Percentiles rank a stretch among this genome's conserved stretches.
Conservation (phyloP, 2,113 vertebrate species). For the Pangasianodon hypophthalmus region DNA sequence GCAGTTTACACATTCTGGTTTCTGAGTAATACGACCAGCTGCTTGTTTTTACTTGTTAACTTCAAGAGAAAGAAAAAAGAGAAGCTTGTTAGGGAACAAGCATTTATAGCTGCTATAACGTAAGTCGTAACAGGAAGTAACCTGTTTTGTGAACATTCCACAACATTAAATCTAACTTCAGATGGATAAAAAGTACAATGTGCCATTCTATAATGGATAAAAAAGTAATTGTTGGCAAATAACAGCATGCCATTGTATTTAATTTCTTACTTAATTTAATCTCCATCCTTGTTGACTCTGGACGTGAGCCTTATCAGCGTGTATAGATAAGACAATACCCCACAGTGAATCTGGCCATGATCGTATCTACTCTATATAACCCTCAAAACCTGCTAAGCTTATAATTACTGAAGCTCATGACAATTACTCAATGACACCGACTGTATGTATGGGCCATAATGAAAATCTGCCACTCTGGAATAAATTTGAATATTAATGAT, state of each 20-base stretch:
- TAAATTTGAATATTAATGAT: constrained; percentile 40
- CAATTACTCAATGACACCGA: constrained; percentile 27
- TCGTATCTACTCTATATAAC: constrained; percentile 20
- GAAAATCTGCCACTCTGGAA: constrained; percentile 23
- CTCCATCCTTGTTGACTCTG: background rate
- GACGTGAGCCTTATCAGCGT: background rate
- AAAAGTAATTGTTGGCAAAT: background rate
- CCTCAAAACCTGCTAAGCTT: background rate
- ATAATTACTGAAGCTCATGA: constrained; percentile 13
- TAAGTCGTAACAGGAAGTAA: background rate
- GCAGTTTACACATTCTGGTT: too few species aligned
- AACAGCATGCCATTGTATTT: background rate
- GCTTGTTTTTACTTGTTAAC: too few species aligned
- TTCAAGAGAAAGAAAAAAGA: too few species aligned
- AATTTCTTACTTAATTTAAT: background rate
- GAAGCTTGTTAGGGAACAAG: background rate
- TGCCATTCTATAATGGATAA: background rate
- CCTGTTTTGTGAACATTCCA: background rate
- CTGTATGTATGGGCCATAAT: constrained; percentile 17
- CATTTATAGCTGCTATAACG: background rate
- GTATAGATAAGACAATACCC: background rate
- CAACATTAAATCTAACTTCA: background rate
- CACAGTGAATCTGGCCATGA: constrained; percentile 67
- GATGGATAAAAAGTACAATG: background rate
- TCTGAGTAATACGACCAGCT: too few species aligned